These are phyloP conservation scores for Oxygymnocypris stewartii DNA, from an alignment of 2,113 vertebrate species.

Conservation along the genomic window DNA sequence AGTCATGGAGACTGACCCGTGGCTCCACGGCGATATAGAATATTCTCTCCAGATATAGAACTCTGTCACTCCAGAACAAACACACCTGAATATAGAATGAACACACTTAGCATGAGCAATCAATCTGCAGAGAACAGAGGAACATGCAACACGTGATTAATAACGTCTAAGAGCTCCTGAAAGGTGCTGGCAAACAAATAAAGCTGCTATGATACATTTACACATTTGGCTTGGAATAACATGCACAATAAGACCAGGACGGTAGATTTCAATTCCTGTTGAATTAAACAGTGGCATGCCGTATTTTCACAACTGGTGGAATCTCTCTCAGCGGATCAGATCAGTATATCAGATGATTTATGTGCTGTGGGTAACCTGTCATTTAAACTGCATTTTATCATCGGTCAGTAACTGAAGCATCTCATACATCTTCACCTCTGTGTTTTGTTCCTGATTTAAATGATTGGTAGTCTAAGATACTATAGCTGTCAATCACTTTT, in stretches of 20 bases:
- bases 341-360: conserved; percentile 15
- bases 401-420: not conserved
- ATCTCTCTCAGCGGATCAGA: not conserved
- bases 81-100: conserved; percentile 13
- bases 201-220: not conserved
- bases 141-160: not conserved
- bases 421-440: not conserved
- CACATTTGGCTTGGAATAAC: not conserved
- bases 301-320: not conserved
- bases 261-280: too few species aligned
- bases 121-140: not conserved
- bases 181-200: not conserved
- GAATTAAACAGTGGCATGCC: not conserved
- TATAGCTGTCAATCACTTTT: conserved; percentile 1
- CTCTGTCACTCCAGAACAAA: conserved; percentile 31
- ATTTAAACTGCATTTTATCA: conserved; percentile 18
- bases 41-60: conserved; percentile 22
- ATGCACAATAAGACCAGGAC: not conserved
- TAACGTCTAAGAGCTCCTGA: not conserved
- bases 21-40: not conserved
- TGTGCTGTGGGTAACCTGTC: conserved; percentile 9
- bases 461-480: conserved; percentile 9
- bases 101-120: not conserved
- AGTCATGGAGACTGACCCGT: conserved; percentile 36
- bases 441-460: not conserved